Evolutionary conservation across 2,797 vertebrate species (phyloP).

Genomic region (Centropyge bicolor): DNA sequence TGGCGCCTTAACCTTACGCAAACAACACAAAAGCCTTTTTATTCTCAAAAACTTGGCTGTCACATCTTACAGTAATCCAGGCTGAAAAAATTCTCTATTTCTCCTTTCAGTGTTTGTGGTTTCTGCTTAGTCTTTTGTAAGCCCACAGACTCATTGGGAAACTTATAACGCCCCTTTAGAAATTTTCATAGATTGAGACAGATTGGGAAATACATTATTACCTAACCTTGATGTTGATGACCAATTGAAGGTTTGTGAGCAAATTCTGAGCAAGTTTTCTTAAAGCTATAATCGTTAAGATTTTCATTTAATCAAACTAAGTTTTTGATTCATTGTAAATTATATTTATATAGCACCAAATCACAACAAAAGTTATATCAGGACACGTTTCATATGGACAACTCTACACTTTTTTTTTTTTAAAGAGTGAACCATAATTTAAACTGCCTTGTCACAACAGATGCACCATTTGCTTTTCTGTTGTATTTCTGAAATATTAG

Average conservation of each 20-base stretch:
- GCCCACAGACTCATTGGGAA: slow-evolving; percentile 15
- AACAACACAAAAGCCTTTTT: slow-evolving; percentile 3
- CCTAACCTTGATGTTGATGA: not conserved
- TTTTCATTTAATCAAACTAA: not conserved
- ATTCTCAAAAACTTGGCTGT: not conserved
- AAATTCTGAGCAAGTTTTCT: not conserved
- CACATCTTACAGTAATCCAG: slow-evolving; percentile 5
- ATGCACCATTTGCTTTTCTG: not conserved
- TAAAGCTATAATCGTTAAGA: too few species aligned
- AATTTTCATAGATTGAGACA: slow-evolving; percentile 43
- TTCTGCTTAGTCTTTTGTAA: slow-evolving; percentile 23
- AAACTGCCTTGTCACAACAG: not conserved
- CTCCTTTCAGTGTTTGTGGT: slow-evolving; percentile 26
- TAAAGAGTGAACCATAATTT: not conserved
- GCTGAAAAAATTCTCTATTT: not conserved
- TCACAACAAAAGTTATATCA: too few species aligned
- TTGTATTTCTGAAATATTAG: not conserved
- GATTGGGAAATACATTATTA: slow-evolving; percentile 12
- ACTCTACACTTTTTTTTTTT: too few species aligned
- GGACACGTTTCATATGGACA: too few species aligned
- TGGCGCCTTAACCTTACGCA: not conserved
- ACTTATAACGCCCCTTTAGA: not conserved
- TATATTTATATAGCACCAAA: too few species aligned
- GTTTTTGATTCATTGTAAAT: too few species aligned
- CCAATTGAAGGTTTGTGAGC: not conserved